Conservation (phyloP, 35 echinoderm and acorn worm genomes). For the Ophioderma brevispina region DNA sequence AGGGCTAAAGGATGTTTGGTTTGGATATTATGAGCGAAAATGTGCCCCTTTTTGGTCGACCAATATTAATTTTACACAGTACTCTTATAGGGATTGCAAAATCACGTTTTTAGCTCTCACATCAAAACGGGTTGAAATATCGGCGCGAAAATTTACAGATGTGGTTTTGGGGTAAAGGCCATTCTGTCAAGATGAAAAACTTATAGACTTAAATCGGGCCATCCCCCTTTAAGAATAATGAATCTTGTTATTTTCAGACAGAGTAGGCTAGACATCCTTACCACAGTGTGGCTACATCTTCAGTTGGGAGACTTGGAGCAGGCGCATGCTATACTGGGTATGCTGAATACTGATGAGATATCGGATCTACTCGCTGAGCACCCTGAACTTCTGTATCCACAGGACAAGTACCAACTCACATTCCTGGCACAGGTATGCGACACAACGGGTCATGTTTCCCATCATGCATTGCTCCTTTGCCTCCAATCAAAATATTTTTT, state of each 20-base stretch:
- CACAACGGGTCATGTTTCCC: neutral
- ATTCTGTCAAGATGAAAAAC: too few relatives aligned
- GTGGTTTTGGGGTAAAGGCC: too few relatives aligned
- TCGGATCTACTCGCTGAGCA: constrained; percentile 9
- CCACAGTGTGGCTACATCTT: neutral
- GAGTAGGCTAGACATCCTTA: neutral
- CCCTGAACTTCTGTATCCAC: neutral
- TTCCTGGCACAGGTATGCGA: constrained; percentile 25
- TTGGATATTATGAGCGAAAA: too few relatives aligned
- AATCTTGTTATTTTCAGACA: neutral
- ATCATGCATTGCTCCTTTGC: neutral
- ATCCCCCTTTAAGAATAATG: too few relatives aligned
- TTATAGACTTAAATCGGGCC: too few relatives aligned
- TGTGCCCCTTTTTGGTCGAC: too few relatives aligned
- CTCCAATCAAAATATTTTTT: neutral
- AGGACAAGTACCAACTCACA: constrained; percentile 13
- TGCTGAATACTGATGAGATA: constrained; percentile 14
- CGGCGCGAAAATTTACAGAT: too few relatives aligned
- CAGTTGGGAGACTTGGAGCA: constrained; percentile 32
- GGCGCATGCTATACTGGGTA: neutral
- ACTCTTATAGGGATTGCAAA: too few relatives aligned
- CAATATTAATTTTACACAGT: too few relatives aligned
- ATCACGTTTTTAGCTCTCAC: too few relatives aligned
- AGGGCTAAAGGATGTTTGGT: too few relatives aligned
- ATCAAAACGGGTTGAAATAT: too few relatives aligned